phyloP scores from a whole-genome alignment of 1,140 invertebrate species.

The Eumeta japonica region DNA sequence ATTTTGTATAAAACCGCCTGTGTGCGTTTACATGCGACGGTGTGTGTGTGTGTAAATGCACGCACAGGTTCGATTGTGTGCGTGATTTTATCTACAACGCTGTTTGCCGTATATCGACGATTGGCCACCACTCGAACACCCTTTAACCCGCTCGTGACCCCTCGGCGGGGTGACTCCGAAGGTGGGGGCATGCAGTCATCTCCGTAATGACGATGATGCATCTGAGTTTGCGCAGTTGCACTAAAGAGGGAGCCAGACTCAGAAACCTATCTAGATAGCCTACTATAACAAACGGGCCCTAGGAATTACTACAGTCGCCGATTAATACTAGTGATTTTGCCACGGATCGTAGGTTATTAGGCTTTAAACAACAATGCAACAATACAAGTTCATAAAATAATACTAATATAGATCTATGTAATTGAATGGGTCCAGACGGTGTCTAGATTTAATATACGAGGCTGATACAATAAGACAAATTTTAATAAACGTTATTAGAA shows the following conservation, averaged over 20 bases:
- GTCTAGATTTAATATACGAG: conserved; percentile 26
- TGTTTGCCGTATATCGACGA: conserved; percentile 41
- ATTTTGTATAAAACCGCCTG: conserved; percentile 40
- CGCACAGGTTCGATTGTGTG: conserved; percentile 18
- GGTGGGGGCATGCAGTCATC: conserved; percentile 9
- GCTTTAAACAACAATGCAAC: too few relatives aligned
- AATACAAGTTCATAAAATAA: too few relatives aligned
- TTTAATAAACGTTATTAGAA: too few relatives aligned
- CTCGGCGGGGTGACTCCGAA: background rate
- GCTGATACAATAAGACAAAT: too few relatives aligned
- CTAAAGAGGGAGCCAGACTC: conserved; percentile 23
- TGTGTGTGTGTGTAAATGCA: conserved; percentile 10
- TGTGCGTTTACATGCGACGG: conserved; percentile 15
- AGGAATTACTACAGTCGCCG: conserved; percentile 9
- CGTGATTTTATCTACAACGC: conserved; percentile 37
- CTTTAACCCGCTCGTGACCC: too few relatives aligned
- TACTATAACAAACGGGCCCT: conserved; percentile 10
- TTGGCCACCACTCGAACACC: conserved; percentile 11
- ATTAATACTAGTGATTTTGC: conserved; percentile 31
- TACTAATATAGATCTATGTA: too few relatives aligned
- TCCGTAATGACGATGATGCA: conserved; percentile 35
- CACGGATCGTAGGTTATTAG: conserved; percentile 21
- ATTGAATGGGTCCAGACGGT: too few relatives aligned
- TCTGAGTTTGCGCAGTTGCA: conserved; percentile 38
- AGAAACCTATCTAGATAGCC: conserved; percentile 20